Evolutionary conservation across 2,113 vertebrate species (phyloP).

Genomic region (Dolichotis patagonum): DNA sequence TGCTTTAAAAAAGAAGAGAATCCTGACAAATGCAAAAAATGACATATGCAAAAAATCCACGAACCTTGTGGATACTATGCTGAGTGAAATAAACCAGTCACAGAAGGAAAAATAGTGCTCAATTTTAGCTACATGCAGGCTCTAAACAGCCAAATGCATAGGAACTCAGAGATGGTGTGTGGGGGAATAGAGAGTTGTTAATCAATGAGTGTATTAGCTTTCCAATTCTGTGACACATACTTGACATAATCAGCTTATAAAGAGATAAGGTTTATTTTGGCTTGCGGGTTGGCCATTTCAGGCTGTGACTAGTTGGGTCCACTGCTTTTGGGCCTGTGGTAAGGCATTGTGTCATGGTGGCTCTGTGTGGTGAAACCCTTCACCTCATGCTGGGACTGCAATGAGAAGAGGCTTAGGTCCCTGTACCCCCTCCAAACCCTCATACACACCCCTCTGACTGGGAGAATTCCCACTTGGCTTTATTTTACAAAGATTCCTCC

Average conservation of each 20-base stretch:
- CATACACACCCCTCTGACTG: too few species aligned
- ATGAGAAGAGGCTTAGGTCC: not conserved
- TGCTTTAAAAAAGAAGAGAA: not conserved
- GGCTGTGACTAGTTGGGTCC: not conserved
- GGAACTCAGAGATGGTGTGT: not conserved
- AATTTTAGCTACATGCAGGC: not conserved
- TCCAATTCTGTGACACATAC: not conserved
- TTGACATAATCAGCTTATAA: not conserved
- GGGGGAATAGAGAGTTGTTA: not conserved
- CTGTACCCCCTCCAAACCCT: not conserved
- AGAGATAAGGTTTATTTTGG: not conserved
- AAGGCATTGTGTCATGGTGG: not conserved
- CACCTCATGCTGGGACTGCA: not conserved
- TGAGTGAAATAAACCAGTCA: not conserved
- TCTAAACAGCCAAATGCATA: not conserved
- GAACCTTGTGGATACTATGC: not conserved
- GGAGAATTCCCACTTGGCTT: not conserved
- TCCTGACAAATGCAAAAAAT: not conserved
- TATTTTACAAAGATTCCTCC: not conserved
- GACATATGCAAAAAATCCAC: not conserved
- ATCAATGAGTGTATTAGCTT: not conserved
- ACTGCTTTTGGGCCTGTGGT: not conserved
- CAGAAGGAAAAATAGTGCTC: not conserved
- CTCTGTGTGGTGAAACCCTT: not conserved
- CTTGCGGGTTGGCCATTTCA: not conserved